A percentile compares a stretch with the other conserved stretches of the same genome.
These are phyloP conservation scores for Chironomus tentans DNA, from an alignment of 2,888 invertebrate species.

Conservation along the genomic window DNA sequence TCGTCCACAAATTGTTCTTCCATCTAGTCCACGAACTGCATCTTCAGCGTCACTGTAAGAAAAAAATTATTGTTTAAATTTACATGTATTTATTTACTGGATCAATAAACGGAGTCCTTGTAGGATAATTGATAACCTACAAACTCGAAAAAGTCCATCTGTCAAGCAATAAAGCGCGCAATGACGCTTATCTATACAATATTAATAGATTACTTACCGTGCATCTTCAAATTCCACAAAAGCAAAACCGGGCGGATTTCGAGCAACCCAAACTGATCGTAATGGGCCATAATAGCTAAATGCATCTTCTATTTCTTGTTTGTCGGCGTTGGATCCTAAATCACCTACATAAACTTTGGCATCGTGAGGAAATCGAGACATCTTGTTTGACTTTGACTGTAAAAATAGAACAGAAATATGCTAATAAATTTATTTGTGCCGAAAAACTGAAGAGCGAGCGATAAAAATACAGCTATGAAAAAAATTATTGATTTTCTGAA, in stretches of 20 bases:
- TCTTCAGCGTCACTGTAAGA: slow-evolving; percentile 73
- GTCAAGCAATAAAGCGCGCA: too few relatives aligned
- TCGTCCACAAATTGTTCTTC: slow-evolving; percentile 77
- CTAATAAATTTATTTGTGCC: background rate
- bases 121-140: background rate
- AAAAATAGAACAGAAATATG: slow-evolving; percentile 29
- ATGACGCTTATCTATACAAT: background rate
- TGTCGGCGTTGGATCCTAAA: slow-evolving; percentile 81
- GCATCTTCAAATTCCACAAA: slow-evolving; percentile 92
- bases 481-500: background rate
- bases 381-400: slow-evolving; percentile 39
- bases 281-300: slow-evolving; percentile 88
- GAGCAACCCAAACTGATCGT: slow-evolving; percentile 94
- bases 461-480: background rate
- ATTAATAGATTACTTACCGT: slow-evolving; percentile 29
- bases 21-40: slow-evolving; percentile 67
- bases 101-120: too few relatives aligned
- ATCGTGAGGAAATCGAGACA: slow-evolving; percentile 74
- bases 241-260: slow-evolving; percentile 92
- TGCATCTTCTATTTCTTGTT: slow-evolving; percentile 86
- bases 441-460: too few relatives aligned
- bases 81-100: background rate
- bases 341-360: slow-evolving; percentile 96
- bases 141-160: background rate
- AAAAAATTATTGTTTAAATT: background rate